Evolutionary conservation across 2,797 vertebrate genomes (phyloP).

Genomic region (Tolypeutes matacus): DNA sequence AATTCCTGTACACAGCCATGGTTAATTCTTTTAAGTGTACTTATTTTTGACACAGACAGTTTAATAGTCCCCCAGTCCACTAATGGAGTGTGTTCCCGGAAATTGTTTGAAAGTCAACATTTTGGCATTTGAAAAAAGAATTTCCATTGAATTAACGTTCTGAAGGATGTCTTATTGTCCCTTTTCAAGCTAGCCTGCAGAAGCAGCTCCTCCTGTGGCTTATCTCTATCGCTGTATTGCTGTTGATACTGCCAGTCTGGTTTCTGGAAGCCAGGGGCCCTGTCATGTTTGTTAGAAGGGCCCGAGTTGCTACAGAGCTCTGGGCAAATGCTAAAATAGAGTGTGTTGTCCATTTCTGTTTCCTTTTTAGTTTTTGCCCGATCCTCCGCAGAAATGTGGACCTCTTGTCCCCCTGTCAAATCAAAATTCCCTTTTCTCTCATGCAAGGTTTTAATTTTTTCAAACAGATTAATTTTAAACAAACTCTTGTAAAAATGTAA

Average conservation of each 20-base stretch:
- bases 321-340: neutral
- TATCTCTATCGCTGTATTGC: neutral
- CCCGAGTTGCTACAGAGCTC: neutral
- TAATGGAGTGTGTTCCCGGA: conserved; percentile 31
- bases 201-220: neutral
- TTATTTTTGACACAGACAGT: neutral
- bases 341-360: neutral
- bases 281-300: neutral
- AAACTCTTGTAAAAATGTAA: conserved; percentile 25
- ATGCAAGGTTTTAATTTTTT: neutral
- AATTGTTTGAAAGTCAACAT: neutral
- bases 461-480: conserved; percentile 36
- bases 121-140: conserved; percentile 51
- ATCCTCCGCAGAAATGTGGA: neutral
- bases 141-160: conserved; percentile 30
- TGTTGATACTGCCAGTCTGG: neutral
- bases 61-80: neutral
- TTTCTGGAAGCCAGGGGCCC: neutral
- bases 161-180: neutral
- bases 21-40: neutral
- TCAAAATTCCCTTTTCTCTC: conserved; percentile 15
- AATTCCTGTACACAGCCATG: neutral
- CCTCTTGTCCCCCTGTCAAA: neutral
- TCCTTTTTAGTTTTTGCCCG: neutral
- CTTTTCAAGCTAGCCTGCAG: neutral